These are phyloP conservation scores for Eupsilia transversa DNA, from an alignment of 2,888 invertebrate species.

Conservation along the genomic window DNA sequence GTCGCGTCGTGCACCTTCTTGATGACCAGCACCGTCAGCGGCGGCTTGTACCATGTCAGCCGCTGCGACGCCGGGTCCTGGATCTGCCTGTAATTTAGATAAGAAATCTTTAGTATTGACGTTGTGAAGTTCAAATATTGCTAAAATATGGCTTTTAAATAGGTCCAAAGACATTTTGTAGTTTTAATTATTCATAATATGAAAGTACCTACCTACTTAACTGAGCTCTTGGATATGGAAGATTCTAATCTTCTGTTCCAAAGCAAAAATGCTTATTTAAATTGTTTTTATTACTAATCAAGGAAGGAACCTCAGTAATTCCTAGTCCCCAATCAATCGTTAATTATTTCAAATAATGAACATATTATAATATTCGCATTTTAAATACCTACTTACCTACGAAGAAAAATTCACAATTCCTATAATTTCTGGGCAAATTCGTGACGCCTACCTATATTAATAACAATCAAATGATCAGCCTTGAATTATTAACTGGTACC, in stretches of 20 bases:
- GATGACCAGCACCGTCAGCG: conserved; percentile 98
- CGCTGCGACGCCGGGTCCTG: conserved; percentile 99
- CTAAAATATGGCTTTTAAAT: neutral
- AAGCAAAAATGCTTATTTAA: neutral
- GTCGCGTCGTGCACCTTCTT: conserved; percentile 98
- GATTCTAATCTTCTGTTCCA: neutral
- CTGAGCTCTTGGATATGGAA: neutral
- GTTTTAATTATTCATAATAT: neutral
- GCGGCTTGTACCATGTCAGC: conserved; percentile 99
- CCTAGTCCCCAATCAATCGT: neutral
- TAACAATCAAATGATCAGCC: conserved; percentile 14
- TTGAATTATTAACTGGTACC: conserved; percentile 16
- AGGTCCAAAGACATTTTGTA: neutral
- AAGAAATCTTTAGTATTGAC: neutral
- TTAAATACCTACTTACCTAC: neutral
- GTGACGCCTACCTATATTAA: neutral
- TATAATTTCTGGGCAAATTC: neutral
- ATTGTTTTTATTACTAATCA: neutral
- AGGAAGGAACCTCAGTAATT: neutral
- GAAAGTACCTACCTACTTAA: too few species aligned
- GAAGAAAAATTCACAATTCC: neutral
- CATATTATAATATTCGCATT: neutral
- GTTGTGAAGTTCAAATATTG: neutral
- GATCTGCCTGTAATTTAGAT: conserved; percentile 94
- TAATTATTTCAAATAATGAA: neutral